Conservation (phyloP, 2,888 invertebrate species). For the Carpatolechia fugitivella region DNA sequence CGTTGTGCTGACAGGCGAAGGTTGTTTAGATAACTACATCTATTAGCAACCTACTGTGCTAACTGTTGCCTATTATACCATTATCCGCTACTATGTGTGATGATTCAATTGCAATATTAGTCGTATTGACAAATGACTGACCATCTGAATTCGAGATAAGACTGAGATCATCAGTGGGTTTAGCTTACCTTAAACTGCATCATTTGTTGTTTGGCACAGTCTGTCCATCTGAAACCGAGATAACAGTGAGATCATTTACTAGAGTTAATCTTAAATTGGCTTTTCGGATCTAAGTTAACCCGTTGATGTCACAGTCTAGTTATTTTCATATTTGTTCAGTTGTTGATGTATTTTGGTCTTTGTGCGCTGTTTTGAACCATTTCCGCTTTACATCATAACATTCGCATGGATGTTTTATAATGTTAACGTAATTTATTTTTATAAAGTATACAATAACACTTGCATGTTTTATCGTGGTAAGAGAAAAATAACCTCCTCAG, state of each 20-base stretch:
- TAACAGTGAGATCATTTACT: not conserved
- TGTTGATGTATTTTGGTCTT: not conserved
- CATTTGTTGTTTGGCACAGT: not conserved
- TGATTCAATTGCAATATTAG: not conserved
- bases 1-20: not conserved
- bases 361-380: not conserved
- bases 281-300: not conserved
- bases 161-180: not conserved
- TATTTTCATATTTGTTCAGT: slow-evolving; percentile 2
- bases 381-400: not conserved
- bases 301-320: not conserved
- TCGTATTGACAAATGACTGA: not conserved
- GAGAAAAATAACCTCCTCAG: not conserved
- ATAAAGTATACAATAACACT: not conserved
- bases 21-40: not conserved
- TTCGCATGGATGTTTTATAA: not conserved
- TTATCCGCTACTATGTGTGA: not conserved
- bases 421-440: not conserved
- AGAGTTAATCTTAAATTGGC: not conserved
- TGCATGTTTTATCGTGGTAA: not conserved
- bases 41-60: not conserved
- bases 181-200: not conserved
- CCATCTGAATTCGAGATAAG: not conserved
- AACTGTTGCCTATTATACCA: not conserved
- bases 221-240: not conserved